Conservation (phyloP, 2,113 vertebrate genomes). For the Machaerirhynchus nigripectus region DNA sequence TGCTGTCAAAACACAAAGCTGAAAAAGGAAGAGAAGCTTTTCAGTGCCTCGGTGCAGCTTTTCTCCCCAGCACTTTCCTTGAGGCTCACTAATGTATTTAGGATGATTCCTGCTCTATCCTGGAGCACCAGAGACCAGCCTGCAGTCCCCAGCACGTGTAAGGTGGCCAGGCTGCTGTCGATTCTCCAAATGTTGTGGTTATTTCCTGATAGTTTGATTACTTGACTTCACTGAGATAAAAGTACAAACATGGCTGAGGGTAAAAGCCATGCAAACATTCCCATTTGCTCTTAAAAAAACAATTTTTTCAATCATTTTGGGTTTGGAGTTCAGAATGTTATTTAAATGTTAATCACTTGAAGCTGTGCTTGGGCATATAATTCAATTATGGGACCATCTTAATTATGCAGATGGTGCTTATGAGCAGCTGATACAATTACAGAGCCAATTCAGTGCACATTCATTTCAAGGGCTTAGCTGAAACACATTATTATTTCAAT, state of each 20-base stretch:
- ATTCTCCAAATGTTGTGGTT: neutral
- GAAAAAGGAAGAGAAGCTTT: neutral
- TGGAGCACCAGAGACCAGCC: neutral
- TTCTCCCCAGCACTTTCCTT: neutral
- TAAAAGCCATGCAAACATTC: constrained; percentile 20
- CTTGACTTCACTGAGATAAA: constrained; percentile 2
- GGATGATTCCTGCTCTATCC: neutral
- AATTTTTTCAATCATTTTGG: constrained; percentile 38
- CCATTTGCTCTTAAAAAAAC: neutral
- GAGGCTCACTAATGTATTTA: neutral
- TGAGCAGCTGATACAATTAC: constrained; percentile 54
- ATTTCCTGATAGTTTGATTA: constrained; percentile 24
- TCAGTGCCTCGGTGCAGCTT: neutral
- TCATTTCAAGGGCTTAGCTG: constrained; percentile 18
- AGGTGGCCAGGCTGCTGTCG: neutral
- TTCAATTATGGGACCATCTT: constrained; percentile 56
- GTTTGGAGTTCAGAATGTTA: constrained; percentile 47
- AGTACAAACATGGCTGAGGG: neutral
- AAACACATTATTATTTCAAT: constrained; percentile 6
- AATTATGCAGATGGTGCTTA: constrained; percentile 59
- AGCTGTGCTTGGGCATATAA: constrained; percentile 51
- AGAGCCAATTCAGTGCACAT: constrained; percentile 11
- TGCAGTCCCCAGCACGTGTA: neutral
- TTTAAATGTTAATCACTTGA: constrained; percentile 67
- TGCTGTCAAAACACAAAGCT: constrained; percentile 18